These are phyloP conservation scores for Carterocephalus palaemon DNA, from an alignment of 2,888 invertebrate species.

Conservation along the genomic window DNA sequence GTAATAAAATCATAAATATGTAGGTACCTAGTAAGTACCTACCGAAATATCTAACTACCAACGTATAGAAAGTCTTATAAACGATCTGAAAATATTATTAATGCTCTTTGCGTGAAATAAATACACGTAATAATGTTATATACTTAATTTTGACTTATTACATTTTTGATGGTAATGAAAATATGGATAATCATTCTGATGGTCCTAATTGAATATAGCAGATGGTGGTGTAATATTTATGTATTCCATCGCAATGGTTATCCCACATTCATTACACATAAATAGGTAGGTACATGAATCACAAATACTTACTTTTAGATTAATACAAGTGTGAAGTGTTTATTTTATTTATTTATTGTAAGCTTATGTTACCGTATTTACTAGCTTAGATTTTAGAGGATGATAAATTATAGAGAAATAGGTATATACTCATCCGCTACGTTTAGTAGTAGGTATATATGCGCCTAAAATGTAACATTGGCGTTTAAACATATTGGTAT, in stretches of 20 bases:
- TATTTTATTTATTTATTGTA: constrained; percentile 1
- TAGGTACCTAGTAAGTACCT: no score
- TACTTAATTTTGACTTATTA: no score
- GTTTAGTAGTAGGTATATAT: no score
- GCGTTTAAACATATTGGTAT: no score
- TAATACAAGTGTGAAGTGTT: constrained; percentile 4
- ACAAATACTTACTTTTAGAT: constrained; percentile 6
- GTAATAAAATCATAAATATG: no score
- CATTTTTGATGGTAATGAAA: constrained; percentile 1
- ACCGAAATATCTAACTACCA: no score
- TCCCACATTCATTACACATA: constrained; percentile 4
- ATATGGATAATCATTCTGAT: constrained; percentile 14
- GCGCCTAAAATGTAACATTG: no score
- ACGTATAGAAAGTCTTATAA: no score
- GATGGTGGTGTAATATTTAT: constrained; percentile 3
- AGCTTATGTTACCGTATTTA: constrained; percentile 8
- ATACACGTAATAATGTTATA: no score
- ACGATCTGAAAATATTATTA: constrained; percentile 9
- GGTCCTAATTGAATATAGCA: constrained; percentile 8
- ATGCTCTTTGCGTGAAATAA: constrained; percentile 5
- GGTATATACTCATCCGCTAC: no score
- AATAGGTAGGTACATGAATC: neutral
- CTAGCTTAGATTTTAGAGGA: constrained; percentile 11
- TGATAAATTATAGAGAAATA: no score
- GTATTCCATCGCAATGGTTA: constrained; percentile 15